These are phyloP conservation scores for Orchesellides sinensis DNA, from an alignment of 2,888 invertebrate species.

Conservation along the genomic window DNA sequence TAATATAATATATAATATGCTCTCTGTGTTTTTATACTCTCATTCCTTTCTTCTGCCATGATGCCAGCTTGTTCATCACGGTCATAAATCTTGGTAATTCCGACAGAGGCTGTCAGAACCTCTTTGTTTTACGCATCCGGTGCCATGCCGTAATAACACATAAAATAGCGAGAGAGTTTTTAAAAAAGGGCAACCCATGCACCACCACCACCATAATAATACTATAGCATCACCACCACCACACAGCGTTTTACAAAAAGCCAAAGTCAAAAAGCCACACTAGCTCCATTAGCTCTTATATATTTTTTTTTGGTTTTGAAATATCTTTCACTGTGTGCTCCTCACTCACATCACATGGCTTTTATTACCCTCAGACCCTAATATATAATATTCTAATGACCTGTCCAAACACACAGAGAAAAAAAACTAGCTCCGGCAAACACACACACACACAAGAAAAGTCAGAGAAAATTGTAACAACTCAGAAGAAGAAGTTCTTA, in stretches of 20 bases:
- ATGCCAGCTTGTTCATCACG: conserved; percentile 48
- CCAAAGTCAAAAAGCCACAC: not conserved
- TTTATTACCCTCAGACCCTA: conserved; percentile 46
- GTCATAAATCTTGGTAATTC: conserved; percentile 66
- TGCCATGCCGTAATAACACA: conserved; percentile 49
- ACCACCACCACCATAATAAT: not conserved
- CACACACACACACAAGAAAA: not conserved
- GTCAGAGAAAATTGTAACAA: too few species aligned
- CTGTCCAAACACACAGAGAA: conserved; percentile 37
- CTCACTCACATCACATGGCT: conserved; percentile 43
- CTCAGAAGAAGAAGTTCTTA: too few species aligned
- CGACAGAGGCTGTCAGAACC: conserved; percentile 68
- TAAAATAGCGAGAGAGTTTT: not conserved
- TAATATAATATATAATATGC: too few species aligned
- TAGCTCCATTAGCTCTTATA: conserved; percentile 7
- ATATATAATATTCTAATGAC: conserved; percentile 66
- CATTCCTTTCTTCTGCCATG: too few species aligned
- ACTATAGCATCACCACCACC: not conserved
- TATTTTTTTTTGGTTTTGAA: not conserved
- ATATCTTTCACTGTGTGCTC: too few species aligned
- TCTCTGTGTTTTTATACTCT: too few species aligned
- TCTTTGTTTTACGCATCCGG: conserved; percentile 70
- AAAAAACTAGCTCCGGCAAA: not conserved
- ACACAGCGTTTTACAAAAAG: too few species aligned
- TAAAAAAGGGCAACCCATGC: not conserved